Evolutionary conservation across 2,797 vertebrate genomes (phyloP), one percentile per base, ranked within the genome.

Genomic region (Peromyscus aztecus): DNA sequence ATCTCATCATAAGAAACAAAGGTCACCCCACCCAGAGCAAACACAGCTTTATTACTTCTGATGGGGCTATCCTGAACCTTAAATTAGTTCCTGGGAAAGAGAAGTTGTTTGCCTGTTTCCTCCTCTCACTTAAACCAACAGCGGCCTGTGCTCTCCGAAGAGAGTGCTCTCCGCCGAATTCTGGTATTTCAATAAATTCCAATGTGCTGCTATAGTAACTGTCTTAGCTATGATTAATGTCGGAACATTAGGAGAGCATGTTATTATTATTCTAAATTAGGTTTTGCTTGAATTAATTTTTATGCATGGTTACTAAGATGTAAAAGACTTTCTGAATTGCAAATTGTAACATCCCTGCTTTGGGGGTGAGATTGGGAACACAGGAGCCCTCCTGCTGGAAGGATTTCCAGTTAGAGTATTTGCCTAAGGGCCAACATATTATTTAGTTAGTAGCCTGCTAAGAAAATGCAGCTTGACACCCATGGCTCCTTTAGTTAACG

Each of bases 241-340:
- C 92, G 97, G 97, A 98, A 97, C 97, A 95, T 97, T 98, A 97
- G 94, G 97, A 98, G 98, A 98, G 92, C 65, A 91, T 98, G 97
- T 98, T 98, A 97, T 98, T 99, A 98, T 98, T 98, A 98, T 98
- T 98, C 98, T 97, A 98, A 98, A 99, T 98, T 98, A 97, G 96
- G 97, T 98, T 98, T 98, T 98, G 98, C 98, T 98, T 95, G 97
- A 98, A 98, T 99, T 98, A 98, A 98, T 98, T 98, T 98, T 98
- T 98, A 95, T 97, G 97, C 98, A 67, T 94, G 95, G 98, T 97
- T 98, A 98, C 98, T 80, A 97, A 98, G 98, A 98, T 91, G 97
- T 94, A 98, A 97, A 98, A 97, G 97, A 96, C 93, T 85, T 96
- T 98, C 96, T 93, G 97, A 98, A 98, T 83, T 96, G 97, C 95